These are phyloP conservation scores for Germaria angustata DNA, from an alignment of 2,888 invertebrate species.

Conservation along the genomic window DNA sequence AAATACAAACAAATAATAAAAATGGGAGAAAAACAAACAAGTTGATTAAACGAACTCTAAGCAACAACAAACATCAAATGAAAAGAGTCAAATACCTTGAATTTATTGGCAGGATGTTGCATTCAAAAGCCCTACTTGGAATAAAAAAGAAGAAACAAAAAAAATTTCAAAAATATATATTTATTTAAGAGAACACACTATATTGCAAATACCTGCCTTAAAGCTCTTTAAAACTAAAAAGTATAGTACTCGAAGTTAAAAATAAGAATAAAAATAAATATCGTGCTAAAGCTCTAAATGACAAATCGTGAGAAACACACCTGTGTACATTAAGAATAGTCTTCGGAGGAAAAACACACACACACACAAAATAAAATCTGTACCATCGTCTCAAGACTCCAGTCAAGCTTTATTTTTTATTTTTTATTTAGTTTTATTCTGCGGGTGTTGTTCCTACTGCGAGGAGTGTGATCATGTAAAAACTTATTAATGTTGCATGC, in stretches of 20 bases:
- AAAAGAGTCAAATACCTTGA: not conserved
- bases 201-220: not conserved
- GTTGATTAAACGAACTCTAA: conserved; percentile 18
- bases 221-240: not conserved
- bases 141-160: too few species aligned
- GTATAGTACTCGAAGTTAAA: not conserved
- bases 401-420: conserved; percentile 16
- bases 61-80: not conserved
- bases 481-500: conserved; percentile 21
- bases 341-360: not conserved
- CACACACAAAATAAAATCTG: conserved; percentile 10
- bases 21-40: not conserved
- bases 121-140: not conserved
- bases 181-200: not conserved
- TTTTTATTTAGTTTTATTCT: not conserved
- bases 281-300: conserved; percentile 65
- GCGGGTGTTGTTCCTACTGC: not conserved
- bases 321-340: conserved; percentile 62
- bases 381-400: conserved; percentile 3
- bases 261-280: conserved; percentile 37
- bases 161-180: too few species aligned
- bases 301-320: conserved; percentile 71
- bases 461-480: conserved; percentile 45
- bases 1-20: too few species aligned
- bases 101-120: not conserved